Conservation (phyloP, 2,888 invertebrate species). For the Pimpla rufipes region DNA sequence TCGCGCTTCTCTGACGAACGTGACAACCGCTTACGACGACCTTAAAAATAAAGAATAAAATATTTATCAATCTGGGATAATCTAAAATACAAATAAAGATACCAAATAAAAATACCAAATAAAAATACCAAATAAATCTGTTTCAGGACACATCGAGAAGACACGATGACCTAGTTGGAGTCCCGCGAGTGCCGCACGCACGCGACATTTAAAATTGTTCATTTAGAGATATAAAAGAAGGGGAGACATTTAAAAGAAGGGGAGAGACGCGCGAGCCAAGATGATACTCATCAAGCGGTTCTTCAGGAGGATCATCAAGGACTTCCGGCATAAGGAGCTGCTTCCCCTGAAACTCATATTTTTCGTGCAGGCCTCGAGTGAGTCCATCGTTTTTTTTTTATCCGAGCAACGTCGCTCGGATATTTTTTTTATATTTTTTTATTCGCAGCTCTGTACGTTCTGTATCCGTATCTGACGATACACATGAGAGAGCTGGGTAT, state of each 20-base stretch:
- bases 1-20: no score
- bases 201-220: constrained; percentile 37
- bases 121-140: neutral
- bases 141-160: constrained; percentile 20
- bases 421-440: neutral
- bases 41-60: no score
- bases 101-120: neutral
- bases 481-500: constrained; percentile 93
- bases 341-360: constrained; percentile 91
- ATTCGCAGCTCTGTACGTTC: constrained; percentile 89
- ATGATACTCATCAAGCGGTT: constrained; percentile 89
- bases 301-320: constrained; percentile 89
- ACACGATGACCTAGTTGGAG: constrained; percentile 63
- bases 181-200: constrained; percentile 32
- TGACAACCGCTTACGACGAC: no score
- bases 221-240: constrained; percentile 34
- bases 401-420: constrained; percentile 73
- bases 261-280: constrained; percentile 76
- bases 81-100: neutral
- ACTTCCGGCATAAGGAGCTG: constrained; percentile 90
- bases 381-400: constrained; percentile 73
- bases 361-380: constrained; percentile 93
- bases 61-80: no score
- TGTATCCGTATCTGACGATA: constrained; percentile 93
- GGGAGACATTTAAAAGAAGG: constrained; percentile 8